Evolutionary conservation across 2,113 vertebrate species (phyloP), one percentile per base, ranked within the genome.

Genomic region (Bambusicola thoracicus): DNA sequence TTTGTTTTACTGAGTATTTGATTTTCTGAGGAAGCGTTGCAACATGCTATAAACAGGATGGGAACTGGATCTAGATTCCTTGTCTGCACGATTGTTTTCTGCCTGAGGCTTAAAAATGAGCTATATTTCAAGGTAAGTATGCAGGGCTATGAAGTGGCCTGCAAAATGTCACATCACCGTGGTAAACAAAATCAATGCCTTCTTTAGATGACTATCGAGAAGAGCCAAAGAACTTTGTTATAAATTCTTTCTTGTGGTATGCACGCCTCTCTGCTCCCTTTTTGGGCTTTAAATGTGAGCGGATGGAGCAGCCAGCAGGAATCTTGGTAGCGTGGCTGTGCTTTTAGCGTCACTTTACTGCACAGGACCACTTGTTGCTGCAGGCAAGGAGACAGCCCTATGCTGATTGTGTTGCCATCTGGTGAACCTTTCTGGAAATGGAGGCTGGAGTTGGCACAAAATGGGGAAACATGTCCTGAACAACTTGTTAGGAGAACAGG

Each of bases 101-200:
- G 85, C n/a, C 66, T 56, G 36, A 84, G 66, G 65, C 82, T 81
- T 81, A 48, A 82, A 76, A 90, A 79, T 66, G 49, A 49, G 40
- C 82, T 81, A 3, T 32, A 63, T 88, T 92, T 88, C 77, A 83
- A 78, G 76, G 69, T 87, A 85, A 70, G 65, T 58, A 72, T 90
- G 63, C 51, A 90, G 89, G 85, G 48, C 19, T 87, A 66, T 76
- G 58, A 76, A 75, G 73, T 81, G 48, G 72, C 72, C 81, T 95
- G 89, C 38, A 22, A 90, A 90, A 72, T 92, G 46, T 94, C 75
- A 91, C 62, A 63, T 93, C 1, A 0, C 22, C 38, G 46, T 20
- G 38, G 84, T 92, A 92, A 93, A 87, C 89, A 93, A 62, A 92
- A 89, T 69, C 15, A 38, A 3, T 82, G 22, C 58, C 94, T 93